phyloP scores from a whole-genome alignment of 2,113 vertebrate species.

The Tychaedon coryphoeus region DNA sequence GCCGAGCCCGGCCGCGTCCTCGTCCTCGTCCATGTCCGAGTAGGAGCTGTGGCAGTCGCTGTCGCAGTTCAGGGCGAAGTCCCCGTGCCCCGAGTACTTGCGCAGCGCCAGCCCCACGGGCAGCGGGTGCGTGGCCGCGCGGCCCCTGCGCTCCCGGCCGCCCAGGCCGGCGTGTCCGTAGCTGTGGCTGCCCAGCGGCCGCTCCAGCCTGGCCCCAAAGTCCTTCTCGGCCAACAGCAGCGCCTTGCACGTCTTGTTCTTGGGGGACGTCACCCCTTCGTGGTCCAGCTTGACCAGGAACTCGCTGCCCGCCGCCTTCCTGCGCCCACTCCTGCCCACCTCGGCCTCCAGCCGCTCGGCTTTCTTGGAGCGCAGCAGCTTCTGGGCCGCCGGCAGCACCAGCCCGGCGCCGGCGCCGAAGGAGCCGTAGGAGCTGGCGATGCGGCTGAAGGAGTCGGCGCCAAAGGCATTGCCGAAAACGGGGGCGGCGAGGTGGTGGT shows the following conservation, averaged over 20 bases:
- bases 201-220: conserved; percentile 77
- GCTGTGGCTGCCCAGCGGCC: conserved; percentile 72
- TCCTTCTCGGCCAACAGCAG: conserved; percentile 81
- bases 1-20: conserved; percentile 79
- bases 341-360: conserved; percentile 72
- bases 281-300: conserved; percentile 95
- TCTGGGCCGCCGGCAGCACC: conserved; percentile 73
- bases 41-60: conserved; percentile 92
- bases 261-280: conserved; percentile 94
- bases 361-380: conserved; percentile 79
- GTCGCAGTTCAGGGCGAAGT: conserved; percentile 86
- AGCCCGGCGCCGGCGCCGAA: conserved; percentile 76
- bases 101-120: conserved; percentile 83
- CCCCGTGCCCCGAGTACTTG: conserved; percentile 78
- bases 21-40: conserved; percentile 90
- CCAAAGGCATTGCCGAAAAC: conserved; percentile 93
- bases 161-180: conserved; percentile 83
- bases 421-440: conserved; percentile 89
- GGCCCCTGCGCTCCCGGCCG: conserved; percentile 86
- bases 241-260: conserved; percentile 93
- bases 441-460: conserved; percentile 93
- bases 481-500: conserved; percentile 68
- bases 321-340: conserved; percentile 69
- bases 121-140: conserved; percentile 78
- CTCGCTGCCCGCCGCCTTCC: conserved; percentile 75